These are phyloP conservation scores for Habropoda laboriosa DNA, from an alignment of 1,140 invertebrate species.

Conservation along the genomic window DNA sequence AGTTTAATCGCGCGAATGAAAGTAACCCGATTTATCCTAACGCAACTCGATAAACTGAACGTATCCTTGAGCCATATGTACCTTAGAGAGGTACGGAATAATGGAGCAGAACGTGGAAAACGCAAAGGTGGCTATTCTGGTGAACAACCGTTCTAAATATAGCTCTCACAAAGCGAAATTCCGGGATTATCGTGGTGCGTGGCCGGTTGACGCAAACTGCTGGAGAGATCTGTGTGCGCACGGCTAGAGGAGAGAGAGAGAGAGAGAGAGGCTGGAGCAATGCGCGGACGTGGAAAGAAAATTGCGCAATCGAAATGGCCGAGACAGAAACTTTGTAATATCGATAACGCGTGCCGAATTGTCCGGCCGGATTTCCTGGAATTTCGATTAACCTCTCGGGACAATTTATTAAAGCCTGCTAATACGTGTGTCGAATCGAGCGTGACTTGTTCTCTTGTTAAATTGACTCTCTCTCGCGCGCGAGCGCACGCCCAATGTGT, in stretches of 20 bases:
- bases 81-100: slow-evolving; percentile 5
- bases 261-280: not conserved
- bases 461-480: not conserved
- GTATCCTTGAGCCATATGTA: not conserved
- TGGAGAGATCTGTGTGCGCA: no score
- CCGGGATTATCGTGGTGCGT: slow-evolving; percentile 19
- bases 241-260: no score
- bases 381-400: slow-evolving; percentile 35
- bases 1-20: slow-evolving; percentile 1
- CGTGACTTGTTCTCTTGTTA: not conserved
- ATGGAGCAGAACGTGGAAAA: slow-evolving; percentile 18
- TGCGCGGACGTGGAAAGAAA: not conserved
- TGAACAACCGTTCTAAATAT: not conserved
- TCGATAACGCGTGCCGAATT: not conserved
- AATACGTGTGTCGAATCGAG: slow-evolving; percentile 18
- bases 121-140: not conserved
- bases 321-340: not conserved
- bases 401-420: slow-evolving; percentile 39
- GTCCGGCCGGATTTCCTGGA: slow-evolving; percentile 10
- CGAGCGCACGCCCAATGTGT: not conserved
- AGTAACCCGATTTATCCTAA: slow-evolving; percentile 12
- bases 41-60: not conserved
- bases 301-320: slow-evolving; percentile 13
- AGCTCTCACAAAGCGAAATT: slow-evolving; percentile 16
- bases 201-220: slow-evolving; percentile 1